Evolutionary conservation across 2,888 invertebrate species (phyloP).

Genomic region (Andrena bucephala): DNA sequence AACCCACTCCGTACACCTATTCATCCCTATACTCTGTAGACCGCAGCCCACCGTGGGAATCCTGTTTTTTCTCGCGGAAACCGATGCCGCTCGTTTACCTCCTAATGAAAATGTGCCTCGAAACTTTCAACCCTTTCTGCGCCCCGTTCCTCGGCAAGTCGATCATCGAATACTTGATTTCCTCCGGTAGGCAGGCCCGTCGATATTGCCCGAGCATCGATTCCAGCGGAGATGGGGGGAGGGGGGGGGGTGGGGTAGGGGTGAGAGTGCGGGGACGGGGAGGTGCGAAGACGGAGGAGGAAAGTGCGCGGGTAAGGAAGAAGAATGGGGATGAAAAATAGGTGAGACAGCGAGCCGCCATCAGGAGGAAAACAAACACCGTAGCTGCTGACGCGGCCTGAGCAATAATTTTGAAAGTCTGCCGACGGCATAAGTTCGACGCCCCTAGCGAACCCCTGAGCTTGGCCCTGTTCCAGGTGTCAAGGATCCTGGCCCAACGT

Average conservation of each 20-base stretch:
- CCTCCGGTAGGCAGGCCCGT: neutral
- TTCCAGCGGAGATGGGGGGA: slow-evolving; percentile 1
- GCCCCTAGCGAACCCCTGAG: slow-evolving; percentile 71
- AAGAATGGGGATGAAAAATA: slow-evolving; percentile 42
- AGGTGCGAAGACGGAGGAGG: neutral
- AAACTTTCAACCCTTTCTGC: neutral
- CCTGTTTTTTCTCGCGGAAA: neutral
- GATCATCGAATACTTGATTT: slow-evolving; percentile 39
- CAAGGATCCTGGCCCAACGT: slow-evolving; percentile 77
- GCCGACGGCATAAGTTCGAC: slow-evolving; percentile 82
- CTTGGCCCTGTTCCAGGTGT: slow-evolving; percentile 83
- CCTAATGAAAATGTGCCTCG: slow-evolving; percentile 24
- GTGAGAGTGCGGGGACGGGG: neutral
- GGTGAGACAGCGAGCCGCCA: slow-evolving; percentile 51
- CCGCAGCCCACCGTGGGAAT: slow-evolving; percentile 43
- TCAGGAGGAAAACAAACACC: slow-evolving; percentile 80
- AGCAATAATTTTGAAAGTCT: slow-evolving; percentile 82
- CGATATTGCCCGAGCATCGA: slow-evolving; percentile 37
- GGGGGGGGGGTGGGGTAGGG: neutral
- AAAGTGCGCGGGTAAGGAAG: neutral
- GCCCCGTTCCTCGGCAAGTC: neutral
- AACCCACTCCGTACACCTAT: slow-evolving; percentile 54
- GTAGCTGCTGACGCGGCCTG: slow-evolving; percentile 79
- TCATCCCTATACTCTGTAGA: slow-evolving; percentile 38
- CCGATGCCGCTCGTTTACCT: slow-evolving; percentile 13